phyloP scores from a whole-genome alignment of 2,797 vertebrate species.

The Melopsittacus undulatus region DNA sequence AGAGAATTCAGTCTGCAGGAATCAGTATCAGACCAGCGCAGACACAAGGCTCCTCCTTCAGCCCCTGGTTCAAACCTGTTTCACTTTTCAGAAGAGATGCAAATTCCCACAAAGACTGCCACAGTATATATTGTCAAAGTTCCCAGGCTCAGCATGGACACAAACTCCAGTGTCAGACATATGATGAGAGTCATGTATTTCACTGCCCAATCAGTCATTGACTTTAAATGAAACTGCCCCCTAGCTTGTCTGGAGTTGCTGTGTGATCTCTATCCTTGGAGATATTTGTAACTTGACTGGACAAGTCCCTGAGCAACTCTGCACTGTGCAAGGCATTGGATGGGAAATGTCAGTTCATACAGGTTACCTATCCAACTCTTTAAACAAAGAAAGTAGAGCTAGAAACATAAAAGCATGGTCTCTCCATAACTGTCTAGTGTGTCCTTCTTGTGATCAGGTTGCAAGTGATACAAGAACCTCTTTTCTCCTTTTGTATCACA shows the following conservation, averaged over 20 bases:
- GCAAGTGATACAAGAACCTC: not conserved
- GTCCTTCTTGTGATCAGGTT: not conserved
- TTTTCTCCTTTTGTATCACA: not conserved
- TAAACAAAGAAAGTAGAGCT: not conserved
- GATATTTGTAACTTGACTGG: not conserved
- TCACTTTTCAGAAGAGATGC: not conserved
- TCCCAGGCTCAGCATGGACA: not conserved
- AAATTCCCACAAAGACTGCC: not conserved
- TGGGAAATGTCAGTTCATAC: not conserved
- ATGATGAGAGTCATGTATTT: accelerated
- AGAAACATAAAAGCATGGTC: not conserved
- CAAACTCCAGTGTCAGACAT: accelerated
- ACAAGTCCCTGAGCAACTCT: not conserved
- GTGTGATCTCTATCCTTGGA: not conserved
- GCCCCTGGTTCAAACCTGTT: not conserved
- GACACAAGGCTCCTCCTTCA: not conserved
- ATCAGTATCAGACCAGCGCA: not conserved
- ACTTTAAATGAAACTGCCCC: not conserved
- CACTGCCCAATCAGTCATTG: not conserved
- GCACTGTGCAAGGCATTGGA: not conserved
- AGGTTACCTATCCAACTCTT: not conserved
- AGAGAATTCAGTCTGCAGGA: not conserved
- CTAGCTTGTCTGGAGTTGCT: not conserved
- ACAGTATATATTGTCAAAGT: not conserved
- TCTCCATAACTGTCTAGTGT: not conserved